Evolutionary conservation across 2,797 vertebrate species (phyloP).

Genomic region (Chelon auratus): DNA sequence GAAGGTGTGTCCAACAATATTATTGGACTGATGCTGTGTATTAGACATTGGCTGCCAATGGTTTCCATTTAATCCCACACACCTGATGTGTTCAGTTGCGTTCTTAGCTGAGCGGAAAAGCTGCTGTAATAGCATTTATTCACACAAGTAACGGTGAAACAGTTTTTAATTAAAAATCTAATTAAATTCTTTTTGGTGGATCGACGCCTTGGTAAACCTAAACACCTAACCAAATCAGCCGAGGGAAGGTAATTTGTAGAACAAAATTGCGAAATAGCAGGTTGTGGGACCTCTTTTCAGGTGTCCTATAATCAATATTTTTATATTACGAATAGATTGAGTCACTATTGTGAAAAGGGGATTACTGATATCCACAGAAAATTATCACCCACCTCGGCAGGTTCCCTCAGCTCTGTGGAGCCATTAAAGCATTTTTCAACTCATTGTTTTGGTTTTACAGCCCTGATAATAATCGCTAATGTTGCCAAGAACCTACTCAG

Average conservation of each 20-base stretch:
- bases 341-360: not conserved
- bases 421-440: not conserved
- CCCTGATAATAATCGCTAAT: not conserved
- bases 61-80: not conserved
- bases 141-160: constrained; percentile 9
- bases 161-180: constrained; percentile 37
- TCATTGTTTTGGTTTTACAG: constrained; percentile 1
- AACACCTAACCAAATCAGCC: constrained; percentile 1
- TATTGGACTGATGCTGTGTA: not conserved
- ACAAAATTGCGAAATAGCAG: not conserved
- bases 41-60: not conserved
- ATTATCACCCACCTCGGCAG: not conserved
- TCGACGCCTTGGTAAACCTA: constrained; percentile 7
- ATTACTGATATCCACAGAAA: not conserved
- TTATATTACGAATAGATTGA: constrained; percentile 8
- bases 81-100: not conserved
- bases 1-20: not conserved
- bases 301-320: constrained; percentile 14
- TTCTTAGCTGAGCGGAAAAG: not conserved
- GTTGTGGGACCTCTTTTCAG: not conserved
- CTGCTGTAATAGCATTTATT: constrained; percentile 29
- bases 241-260: not conserved
- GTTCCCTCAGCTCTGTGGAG: not conserved
- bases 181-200: constrained; percentile 31
- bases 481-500: too few species aligned